Evolutionary conservation across 2,888 invertebrate genomes (phyloP).

Genomic region (Rapana venosa): DNA sequence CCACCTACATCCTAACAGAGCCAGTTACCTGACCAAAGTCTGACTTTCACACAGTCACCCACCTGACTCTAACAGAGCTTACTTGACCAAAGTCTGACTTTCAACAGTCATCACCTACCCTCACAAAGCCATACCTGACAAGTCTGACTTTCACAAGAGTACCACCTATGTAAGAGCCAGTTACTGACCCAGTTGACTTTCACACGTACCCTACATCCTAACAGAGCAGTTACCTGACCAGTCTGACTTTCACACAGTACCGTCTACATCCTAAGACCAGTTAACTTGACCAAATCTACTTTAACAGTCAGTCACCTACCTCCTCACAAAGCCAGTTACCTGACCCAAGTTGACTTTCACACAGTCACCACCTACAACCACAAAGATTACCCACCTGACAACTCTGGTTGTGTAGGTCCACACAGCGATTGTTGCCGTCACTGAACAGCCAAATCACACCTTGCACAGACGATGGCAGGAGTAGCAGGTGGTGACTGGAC

Average conservation of each 20-base stretch:
- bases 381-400: slow-evolving; percentile 82
- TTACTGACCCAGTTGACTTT: too few relatives aligned
- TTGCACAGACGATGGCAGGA: slow-evolving; percentile 96
- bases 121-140: neutral
- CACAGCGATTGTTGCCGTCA: slow-evolving; percentile 96
- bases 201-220: too few relatives aligned
- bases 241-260: too few relatives aligned
- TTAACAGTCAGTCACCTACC: neutral
- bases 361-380: neutral
- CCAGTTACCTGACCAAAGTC: neutral
- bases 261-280: too few relatives aligned
- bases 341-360: too few relatives aligned
- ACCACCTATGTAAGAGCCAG: too few relatives aligned
- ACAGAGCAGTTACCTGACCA: too few relatives aligned
- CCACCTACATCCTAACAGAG: neutral
- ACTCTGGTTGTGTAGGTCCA: slow-evolving; percentile 96
- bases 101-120: neutral
- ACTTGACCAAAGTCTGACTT: too few relatives aligned
- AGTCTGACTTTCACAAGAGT: neutral
- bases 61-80: neutral
- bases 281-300: too few relatives aligned
- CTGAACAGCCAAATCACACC: slow-evolving; percentile 98
- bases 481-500: slow-evolving; percentile 94
- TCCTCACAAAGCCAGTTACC: neutral
- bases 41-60: too few relatives aligned